Conservation (phyloP, 64 coral and sea anemone genomes). For the Dendrophyllia cribrosa region DNA sequence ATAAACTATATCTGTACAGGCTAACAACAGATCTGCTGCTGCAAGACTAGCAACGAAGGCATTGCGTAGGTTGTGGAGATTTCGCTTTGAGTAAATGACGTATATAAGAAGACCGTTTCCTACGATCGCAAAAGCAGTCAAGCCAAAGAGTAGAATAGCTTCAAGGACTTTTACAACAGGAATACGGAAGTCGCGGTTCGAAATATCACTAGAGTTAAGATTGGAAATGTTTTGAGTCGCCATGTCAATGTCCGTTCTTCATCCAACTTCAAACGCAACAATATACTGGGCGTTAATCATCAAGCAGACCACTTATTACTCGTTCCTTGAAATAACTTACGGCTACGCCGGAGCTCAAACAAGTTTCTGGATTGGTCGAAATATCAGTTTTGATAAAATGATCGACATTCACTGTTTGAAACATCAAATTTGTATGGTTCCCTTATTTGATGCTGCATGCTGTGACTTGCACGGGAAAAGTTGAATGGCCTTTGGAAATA, state of each 20-base stretch:
- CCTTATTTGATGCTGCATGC: too few species aligned
- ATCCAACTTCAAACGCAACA: too few species aligned
- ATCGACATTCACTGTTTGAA: too few species aligned
- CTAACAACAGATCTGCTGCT: slow-evolving; percentile 60
- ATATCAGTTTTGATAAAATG: too few species aligned
- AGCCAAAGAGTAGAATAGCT: slow-evolving; percentile 40
- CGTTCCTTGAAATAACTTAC: too few species aligned
- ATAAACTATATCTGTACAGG: slow-evolving; percentile 71
- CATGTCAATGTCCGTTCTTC: background rate
- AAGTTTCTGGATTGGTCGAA: too few species aligned
- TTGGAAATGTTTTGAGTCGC: background rate
- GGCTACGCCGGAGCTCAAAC: too few species aligned
- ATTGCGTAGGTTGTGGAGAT: slow-evolving; percentile 63
- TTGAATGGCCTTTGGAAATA: too few species aligned
- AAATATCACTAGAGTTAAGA: background rate
- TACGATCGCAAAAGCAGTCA: slow-evolving; percentile 54
- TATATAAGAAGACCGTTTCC: slow-evolving; percentile 72
- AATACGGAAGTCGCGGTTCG: background rate
- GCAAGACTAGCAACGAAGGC: slow-evolving; percentile 76
- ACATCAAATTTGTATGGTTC: too few species aligned
- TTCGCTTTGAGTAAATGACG: slow-evolving; percentile 68
- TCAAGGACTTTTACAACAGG: slow-evolving; percentile 7
- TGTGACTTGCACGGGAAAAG: too few species aligned
- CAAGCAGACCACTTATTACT: too few species aligned
- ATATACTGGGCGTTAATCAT: too few species aligned